Percentiles rank a stretch among this genome's conserved stretches.
Evolutionary conservation across 2,797 vertebrate genomes (phyloP).

Genomic region (Stomatorhinus walkeri): DNA sequence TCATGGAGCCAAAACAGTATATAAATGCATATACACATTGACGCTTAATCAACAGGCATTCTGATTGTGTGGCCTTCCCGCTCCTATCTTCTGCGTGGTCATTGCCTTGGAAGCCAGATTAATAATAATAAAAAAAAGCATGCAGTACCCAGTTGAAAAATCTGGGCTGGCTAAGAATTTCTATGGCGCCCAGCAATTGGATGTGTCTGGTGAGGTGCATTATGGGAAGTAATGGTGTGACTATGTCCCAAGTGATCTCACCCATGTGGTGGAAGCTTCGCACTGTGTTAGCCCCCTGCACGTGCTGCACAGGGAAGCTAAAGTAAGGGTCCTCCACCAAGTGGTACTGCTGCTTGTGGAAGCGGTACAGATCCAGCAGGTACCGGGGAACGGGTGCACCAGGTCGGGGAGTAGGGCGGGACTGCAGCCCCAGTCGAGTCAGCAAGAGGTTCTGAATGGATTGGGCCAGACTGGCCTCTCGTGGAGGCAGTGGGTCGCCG

Average conservation of each 20-base stretch:
- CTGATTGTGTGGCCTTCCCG: not conserved
- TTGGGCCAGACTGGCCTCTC: constrained; percentile 55
- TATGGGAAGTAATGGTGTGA: not conserved
- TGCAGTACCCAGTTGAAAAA: not conserved
- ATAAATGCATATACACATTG: not conserved
- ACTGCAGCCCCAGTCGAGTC: constrained; percentile 64
- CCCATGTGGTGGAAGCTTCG: constrained; percentile 71
- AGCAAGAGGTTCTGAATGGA: constrained; percentile 67
- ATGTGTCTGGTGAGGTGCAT: not conserved
- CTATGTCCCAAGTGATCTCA: constrained; percentile 37
- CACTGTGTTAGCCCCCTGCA: constrained; percentile 67
- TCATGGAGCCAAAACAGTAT: not conserved
- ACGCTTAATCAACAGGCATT: not conserved
- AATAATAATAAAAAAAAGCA: not conserved
- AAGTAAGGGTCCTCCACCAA: constrained; percentile 60
- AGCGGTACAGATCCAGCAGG: constrained; percentile 68
- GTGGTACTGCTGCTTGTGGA: constrained; percentile 66
- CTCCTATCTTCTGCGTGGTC: not conserved
- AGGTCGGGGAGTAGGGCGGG: constrained; percentile 57
- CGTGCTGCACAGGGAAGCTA: constrained; percentile 61
- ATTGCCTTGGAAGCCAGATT: not conserved
- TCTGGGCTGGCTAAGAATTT: not conserved
- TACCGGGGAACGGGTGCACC: constrained; percentile 60
- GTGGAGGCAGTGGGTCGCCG: constrained; percentile 35
- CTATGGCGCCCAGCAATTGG: not conserved